phyloP scores from a whole-genome alignment of 2,797 vertebrate species.

The Manis pentadactyla region DNA sequence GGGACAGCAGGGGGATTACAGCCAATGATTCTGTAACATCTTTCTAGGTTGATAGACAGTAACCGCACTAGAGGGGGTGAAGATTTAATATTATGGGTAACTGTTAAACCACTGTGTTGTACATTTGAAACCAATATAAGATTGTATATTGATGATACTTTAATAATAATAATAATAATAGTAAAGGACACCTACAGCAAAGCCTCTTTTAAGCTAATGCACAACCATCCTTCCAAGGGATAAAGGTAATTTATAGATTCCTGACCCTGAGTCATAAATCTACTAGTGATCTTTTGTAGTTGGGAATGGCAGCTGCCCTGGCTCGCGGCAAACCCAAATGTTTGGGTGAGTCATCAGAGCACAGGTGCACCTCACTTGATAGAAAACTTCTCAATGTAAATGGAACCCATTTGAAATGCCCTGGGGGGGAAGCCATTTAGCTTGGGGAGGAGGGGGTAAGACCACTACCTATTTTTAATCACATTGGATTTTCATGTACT shows the following conservation, averaged over 20 bases:
- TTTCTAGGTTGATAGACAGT: too few species aligned
- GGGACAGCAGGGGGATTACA: too few species aligned
- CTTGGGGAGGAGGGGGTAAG: background rate
- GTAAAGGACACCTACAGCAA: background rate
- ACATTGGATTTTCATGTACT: background rate
- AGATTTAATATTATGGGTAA: too few species aligned
- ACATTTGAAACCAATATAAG: too few species aligned
- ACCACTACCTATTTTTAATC: background rate
- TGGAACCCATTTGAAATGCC: background rate
- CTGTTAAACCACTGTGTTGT: too few species aligned
- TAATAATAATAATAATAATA: too few species aligned
- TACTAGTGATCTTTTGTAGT: background rate
- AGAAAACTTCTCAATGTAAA: background rate
- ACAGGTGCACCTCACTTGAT: background rate
- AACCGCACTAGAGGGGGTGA: too few species aligned
- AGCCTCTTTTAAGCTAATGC: background rate
- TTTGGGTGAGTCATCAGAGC: background rate
- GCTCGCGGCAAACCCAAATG: background rate
- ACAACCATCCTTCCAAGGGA: background rate
- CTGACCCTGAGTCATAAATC: background rate
- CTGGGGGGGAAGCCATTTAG: background rate
- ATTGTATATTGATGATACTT: too few species aligned
- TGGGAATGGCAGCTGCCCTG: background rate
- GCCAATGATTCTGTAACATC: too few species aligned
- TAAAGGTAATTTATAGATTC: constrained; percentile 27